Evolutionary conservation across 2,113 vertebrate species (phyloP).

Genomic region (Brevimyrus niger): DNA sequence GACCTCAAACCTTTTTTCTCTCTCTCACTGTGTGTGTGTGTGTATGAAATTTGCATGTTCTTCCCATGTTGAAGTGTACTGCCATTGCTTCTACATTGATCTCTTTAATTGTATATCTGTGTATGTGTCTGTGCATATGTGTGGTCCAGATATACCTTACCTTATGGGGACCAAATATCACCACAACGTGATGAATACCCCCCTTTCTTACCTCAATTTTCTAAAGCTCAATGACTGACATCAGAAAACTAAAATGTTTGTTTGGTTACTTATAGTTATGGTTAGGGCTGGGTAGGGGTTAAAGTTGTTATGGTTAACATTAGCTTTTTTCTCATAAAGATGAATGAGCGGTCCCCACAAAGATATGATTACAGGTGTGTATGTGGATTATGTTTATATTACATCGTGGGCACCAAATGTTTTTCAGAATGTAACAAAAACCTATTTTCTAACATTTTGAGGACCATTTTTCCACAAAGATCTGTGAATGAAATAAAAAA

Average conservation of each 20-base stretch:
- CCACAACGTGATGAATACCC: background rate
- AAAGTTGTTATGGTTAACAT: background rate
- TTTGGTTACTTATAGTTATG: background rate
- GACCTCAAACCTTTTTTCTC: background rate
- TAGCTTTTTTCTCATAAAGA: background rate
- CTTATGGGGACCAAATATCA: background rate
- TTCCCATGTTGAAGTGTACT: background rate
- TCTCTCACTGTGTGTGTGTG: background rate
- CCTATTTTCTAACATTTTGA: too few relatives aligned
- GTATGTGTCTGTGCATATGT: background rate
- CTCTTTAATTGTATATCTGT: background rate
- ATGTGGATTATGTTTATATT: too few relatives aligned
- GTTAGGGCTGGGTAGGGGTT: background rate
- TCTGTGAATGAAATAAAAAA: too few relatives aligned
- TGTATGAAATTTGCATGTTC: background rate
- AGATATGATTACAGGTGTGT: background rate
- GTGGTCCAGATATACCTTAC: background rate
- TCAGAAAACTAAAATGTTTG: background rate
- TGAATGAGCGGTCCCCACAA: background rate
- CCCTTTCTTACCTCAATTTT: background rate
- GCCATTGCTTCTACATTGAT: background rate
- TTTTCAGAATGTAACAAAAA: too few relatives aligned
- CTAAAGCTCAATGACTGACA: background rate
- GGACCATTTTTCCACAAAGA: too few relatives aligned
- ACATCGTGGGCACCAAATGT: too few relatives aligned